Percentiles rank a stretch among this genome's conserved stretches.
phyloP scores from a whole-genome alignment of 1,140 invertebrate genomes.

The Apis florea region DNA sequence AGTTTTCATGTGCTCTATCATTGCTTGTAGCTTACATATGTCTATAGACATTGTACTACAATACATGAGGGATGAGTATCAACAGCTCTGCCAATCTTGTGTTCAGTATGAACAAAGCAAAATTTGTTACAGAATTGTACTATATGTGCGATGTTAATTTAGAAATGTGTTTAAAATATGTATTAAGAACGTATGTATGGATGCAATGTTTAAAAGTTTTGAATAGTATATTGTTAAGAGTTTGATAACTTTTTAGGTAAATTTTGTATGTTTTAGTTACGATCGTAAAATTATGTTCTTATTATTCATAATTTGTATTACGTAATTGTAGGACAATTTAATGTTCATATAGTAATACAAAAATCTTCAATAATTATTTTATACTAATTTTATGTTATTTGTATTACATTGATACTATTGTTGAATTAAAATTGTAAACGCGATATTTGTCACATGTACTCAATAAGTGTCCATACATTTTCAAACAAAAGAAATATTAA shows the following conservation, averaged over 20 bases:
- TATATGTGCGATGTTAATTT: constrained; percentile 16
- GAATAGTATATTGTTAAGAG: constrained; percentile 11
- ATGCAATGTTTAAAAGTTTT: constrained; percentile 22
- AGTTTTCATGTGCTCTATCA: constrained; percentile 36
- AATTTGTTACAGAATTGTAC: constrained; percentile 31
- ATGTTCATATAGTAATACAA: background rate
- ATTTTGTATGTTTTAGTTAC: background rate
- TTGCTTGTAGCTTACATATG: constrained; percentile 24
- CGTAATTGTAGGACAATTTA: constrained; percentile 4
- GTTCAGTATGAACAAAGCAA: constrained; percentile 45
- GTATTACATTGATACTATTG: background rate
- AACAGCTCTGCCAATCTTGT: constrained; percentile 53
- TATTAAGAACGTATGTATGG: constrained; percentile 10
- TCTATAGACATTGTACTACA: constrained; percentile 2
- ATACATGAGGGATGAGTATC: constrained; percentile 54
- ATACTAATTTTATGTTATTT: constrained; percentile 19
- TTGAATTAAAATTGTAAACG: background rate
- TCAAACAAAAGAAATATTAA: background rate
- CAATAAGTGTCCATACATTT: constrained; percentile 3
- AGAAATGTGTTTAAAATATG: background rate
- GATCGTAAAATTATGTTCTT: constrained; percentile 15
- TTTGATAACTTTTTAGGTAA: background rate
- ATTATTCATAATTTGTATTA: constrained; percentile 26
- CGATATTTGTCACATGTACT: background rate
- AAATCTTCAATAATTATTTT: constrained; percentile 12